These are phyloP conservation scores for Passer domesticus DNA, from an alignment of 2,113 vertebrate species.

Conservation along the genomic window DNA sequence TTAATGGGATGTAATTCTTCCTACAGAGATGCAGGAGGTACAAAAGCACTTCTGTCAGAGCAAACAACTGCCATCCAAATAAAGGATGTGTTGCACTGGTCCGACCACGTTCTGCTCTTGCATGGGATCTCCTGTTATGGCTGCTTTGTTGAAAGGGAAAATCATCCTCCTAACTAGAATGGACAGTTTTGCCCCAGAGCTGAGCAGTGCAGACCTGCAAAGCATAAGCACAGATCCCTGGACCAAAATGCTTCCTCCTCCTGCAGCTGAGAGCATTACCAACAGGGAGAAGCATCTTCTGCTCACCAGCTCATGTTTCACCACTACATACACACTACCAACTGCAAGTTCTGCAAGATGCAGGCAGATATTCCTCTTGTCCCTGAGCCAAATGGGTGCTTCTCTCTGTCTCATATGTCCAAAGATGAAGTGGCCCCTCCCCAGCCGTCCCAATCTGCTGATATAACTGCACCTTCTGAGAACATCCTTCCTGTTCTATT, in stretches of 20 bases:
- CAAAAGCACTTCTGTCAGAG: not conserved
- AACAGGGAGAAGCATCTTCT: not conserved
- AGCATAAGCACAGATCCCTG: not conserved
- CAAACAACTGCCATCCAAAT: not conserved
- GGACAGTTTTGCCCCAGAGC: not conserved
- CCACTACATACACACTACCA: not conserved
- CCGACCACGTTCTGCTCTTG: not conserved
- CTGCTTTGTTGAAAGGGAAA: not conserved
- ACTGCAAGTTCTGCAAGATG: not conserved
- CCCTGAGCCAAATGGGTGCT: not conserved
- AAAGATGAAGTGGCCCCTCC: not conserved
- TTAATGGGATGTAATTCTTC: not conserved
- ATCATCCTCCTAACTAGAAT: not conserved
- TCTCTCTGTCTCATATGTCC: fast-evolving
- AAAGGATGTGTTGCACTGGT: not conserved
- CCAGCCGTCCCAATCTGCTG: not conserved
- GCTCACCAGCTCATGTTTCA: not conserved
- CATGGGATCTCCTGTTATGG: not conserved
- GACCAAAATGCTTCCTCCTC: not conserved
- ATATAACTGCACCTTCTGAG: not conserved
- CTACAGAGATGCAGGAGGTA: not conserved
- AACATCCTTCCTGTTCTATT: not conserved
- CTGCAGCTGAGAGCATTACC: not conserved
- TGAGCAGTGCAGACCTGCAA: not conserved
- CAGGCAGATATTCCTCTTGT: not conserved